Conservation (phyloP, 2,113 vertebrate genomes). For the Scopus umbretta region DNA sequence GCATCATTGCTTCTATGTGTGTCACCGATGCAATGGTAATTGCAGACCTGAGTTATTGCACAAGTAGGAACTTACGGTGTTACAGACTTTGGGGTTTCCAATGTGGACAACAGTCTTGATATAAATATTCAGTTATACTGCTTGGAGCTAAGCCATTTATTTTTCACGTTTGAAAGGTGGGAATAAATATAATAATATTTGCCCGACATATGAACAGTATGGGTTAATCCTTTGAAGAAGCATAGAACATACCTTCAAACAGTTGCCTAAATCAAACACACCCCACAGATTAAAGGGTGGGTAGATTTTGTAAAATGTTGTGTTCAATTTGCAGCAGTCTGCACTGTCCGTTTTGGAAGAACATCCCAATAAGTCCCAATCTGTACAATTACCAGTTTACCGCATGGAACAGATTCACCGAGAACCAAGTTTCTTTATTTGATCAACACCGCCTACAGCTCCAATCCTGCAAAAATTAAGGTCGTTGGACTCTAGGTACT, state of each 20-base stretch:
- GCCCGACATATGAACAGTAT: background rate
- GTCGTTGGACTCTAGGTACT: background rate
- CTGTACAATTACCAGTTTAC: slow-evolving; percentile 44
- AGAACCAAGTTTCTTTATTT: slow-evolving; percentile 38
- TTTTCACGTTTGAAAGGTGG: background rate
- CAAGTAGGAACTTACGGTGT: background rate
- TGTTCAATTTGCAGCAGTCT: slow-evolving; percentile 44
- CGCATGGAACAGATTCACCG: slow-evolving; percentile 35
- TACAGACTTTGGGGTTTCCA: background rate
- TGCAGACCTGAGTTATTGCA: background rate
- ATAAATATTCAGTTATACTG: slow-evolving; percentile 1
- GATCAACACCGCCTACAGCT: background rate
- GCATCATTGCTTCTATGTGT: background rate
- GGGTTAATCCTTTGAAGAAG: background rate
- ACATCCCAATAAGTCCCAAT: slow-evolving; percentile 24
- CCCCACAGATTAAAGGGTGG: background rate
- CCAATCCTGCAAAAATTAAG: background rate
- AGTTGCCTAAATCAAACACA: slow-evolving; percentile 14
- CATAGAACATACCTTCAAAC: background rate
- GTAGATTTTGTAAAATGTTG: background rate
- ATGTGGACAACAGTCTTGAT: background rate
- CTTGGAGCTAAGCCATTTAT: slow-evolving; percentile 16
- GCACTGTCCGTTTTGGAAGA: slow-evolving; percentile 37
- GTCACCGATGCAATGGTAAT: background rate
- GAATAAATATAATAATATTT: background rate